Evolutionary conservation across 2,113 vertebrate species (phyloP).

Genomic region (Oryzias curvinotus): DNA sequence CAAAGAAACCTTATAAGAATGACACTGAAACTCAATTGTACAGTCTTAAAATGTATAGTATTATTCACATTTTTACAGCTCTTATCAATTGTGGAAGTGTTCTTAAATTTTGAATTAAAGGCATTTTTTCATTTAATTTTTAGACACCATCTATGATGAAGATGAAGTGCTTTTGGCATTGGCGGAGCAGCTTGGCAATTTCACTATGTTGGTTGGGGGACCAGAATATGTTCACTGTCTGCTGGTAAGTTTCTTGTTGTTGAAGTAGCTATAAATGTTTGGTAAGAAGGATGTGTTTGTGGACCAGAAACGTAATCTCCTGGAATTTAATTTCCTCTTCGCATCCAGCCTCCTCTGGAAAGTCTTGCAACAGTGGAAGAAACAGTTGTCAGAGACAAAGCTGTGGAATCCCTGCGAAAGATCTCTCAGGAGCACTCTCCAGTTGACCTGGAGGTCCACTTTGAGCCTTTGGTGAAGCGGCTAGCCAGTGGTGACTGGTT

Average conservation of each 20-base stretch:
- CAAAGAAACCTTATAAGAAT: too few relatives aligned
- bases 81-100: too few relatives aligned
- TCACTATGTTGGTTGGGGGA: slow-evolving; percentile 88
- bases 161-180: slow-evolving; percentile 89
- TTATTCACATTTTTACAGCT: too few relatives aligned
- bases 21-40: too few relatives aligned
- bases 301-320: background rate
- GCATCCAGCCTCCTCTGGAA: slow-evolving; percentile 85
- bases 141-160: slow-evolving; percentile 93
- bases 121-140: background rate
- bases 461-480: slow-evolving; percentile 90
- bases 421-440: slow-evolving; percentile 90
- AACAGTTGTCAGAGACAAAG: slow-evolving; percentile 89
- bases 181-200: slow-evolving; percentile 90
- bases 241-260: slow-evolving; percentile 74
- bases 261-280: background rate
- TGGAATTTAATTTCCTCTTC: background rate
- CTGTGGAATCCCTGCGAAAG: slow-evolving; percentile 89
- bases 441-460: slow-evolving; percentile 88
- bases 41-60: too few relatives aligned
- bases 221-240: slow-evolving; percentile 90
- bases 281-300: background rate
- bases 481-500: slow-evolving; percentile 92
- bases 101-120: too few relatives aligned
- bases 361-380: slow-evolving; percentile 91